These are phyloP conservation scores for Bolinopsis microptera DNA, from an alignment of 37 sponge, comb jelly and placozoan genomes.

Conservation along the genomic window DNA sequence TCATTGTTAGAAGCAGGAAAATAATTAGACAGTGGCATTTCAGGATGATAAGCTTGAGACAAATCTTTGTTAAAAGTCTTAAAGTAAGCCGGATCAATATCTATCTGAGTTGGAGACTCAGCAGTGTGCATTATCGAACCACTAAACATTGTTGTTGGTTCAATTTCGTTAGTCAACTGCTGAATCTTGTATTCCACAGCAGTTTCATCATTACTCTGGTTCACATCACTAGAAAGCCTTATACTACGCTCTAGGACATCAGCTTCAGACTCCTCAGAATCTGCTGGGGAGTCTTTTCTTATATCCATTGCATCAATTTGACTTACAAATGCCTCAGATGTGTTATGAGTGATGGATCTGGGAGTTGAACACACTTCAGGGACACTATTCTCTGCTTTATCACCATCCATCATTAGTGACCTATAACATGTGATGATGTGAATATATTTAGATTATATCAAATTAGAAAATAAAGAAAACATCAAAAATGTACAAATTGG, in stretches of 20 bases:
- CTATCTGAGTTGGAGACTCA: conserved; percentile 1
- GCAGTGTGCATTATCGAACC: conserved; percentile 44
- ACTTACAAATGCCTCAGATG: not conserved
- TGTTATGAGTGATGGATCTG: not conserved
- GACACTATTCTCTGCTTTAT: not conserved
- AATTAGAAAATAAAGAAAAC: not conserved
- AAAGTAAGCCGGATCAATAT: not conserved
- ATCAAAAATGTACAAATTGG: not conserved
- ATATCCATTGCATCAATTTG: not conserved
- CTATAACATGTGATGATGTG: too few species aligned
- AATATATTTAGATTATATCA: too few species aligned
- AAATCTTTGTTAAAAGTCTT: not conserved
- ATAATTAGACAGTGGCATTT: not conserved
- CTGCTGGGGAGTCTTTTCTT: not conserved
- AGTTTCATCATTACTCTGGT: not conserved
- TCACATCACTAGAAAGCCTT: not conserved
- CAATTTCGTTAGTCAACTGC: not conserved
- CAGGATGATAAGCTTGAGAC: not conserved
- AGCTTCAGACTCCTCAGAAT: conserved; percentile 55
- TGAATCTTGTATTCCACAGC: not conserved
- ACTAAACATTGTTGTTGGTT: conserved; percentile 29
- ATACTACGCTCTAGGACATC: conserved; percentile 10
- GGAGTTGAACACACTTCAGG: conserved; percentile 27
- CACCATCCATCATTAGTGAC: not conserved
- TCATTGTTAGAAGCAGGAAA: not conserved